Percentiles rank a stretch among this genome's conserved stretches.
Evolutionary conservation across 2,797 vertebrate species (phyloP).

Genomic region (Rhinella marina): DNA sequence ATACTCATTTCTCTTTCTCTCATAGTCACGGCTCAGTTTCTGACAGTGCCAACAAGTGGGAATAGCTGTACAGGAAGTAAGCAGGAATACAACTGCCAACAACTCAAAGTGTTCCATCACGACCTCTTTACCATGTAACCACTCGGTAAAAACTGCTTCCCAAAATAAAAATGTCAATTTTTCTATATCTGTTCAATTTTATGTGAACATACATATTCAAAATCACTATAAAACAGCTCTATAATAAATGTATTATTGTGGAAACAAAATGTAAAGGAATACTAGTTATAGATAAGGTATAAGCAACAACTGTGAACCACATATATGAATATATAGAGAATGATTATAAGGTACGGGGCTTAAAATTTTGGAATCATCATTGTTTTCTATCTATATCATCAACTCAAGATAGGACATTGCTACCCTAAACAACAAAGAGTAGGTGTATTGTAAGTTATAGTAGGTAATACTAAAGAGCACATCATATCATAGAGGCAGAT

Average conservation of each 20-base stretch:
- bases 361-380: no score
- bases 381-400: neutral
- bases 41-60: constrained; percentile 37
- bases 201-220: neutral
- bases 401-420: no score
- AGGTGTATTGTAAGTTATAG: neutral
- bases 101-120: neutral
- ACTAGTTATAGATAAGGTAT: neutral
- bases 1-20: constrained; percentile 12
- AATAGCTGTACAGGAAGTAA: constrained; percentile 20
- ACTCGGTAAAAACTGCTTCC: neutral
- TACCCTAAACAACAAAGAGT: neutral
- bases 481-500: neutral
- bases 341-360: no score
- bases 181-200: neutral
- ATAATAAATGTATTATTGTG: neutral
- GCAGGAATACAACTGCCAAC: constrained; percentile 3
- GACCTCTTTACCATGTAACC: neutral
- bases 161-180: neutral
- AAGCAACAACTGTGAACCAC: no score
- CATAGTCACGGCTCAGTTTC: neutral
- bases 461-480: no score
- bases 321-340: no score
- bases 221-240: neutral
- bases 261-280: neutral